These are phyloP conservation scores for Myanophis thanlyinensis DNA, from an alignment of 2,113 vertebrate genomes.

Conservation along the genomic window DNA sequence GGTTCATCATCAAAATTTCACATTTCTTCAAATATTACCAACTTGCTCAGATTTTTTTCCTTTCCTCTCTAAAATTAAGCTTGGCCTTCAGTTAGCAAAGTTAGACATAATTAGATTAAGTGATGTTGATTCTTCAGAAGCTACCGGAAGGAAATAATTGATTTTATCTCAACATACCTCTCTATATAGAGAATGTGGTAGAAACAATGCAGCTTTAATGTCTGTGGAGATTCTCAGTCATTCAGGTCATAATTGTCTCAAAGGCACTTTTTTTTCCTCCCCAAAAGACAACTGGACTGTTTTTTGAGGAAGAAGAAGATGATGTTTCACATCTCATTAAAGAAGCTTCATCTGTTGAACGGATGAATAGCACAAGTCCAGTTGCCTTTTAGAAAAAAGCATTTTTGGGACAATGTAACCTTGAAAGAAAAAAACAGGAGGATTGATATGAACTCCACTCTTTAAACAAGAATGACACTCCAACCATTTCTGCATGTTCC, in stretches of 20 bases:
- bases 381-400: too few species aligned
- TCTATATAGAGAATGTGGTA: neutral
- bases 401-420: too few species aligned
- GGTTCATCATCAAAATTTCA: neutral
- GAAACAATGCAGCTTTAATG: neutral
- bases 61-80: slow-evolving; percentile 25
- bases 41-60: neutral
- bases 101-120: slow-evolving; percentile 25
- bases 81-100: slow-evolving; percentile 29
- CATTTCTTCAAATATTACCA: neutral
- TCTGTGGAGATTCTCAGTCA: neutral
- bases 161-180: neutral
- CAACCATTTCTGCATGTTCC: neutral
- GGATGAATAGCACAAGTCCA: neutral
- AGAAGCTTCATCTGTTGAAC: neutral
- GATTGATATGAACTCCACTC: neutral
- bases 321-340: too few species aligned
- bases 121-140: slow-evolving; percentile 21
- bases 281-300: neutral
- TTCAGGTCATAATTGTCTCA: neutral
- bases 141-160: neutral
- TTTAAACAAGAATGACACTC: neutral
- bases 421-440: neutral
- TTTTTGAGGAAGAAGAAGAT: neutral
- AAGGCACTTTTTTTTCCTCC: neutral